Base-by-base conservation (phyloP, 2,113 vertebrate genomes). In the Uria aalge region DNA sequence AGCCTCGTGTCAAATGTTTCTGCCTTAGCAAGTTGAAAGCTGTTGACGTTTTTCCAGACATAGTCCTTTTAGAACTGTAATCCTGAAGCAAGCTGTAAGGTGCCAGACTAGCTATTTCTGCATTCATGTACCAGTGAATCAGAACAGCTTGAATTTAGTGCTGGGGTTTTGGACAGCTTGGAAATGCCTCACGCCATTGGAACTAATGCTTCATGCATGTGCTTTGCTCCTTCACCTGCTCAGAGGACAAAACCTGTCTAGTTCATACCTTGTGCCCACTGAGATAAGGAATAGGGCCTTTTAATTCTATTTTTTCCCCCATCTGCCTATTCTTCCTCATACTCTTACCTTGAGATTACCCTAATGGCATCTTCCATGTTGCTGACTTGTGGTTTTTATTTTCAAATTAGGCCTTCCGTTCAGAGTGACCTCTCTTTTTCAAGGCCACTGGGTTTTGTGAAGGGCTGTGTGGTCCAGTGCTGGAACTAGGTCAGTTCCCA, bases 101-200 rank as follows among this genome's bases (percentile, higher is more conserved):
- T 94, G 96, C 96, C 94, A 96, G 97, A 96, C 96, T 91, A 22
- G 4, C 64, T 96, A 41, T 91, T 94, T 91, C 76, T 66, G 56
- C 34, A 52, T 81, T 84, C 69, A 18, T 69, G 77, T 94, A 94
- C 92, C 64, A 86, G 83, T 82, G 91, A 91, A 64, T 95, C 84
- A 57, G 86, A 94, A 89, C 92, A 96, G 86, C 96, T 89, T 94
- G 95, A 75, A 69, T 90, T 85, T 57, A 88, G 71, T 63, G 72
- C 71, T 76, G 55, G n/a, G 38, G 13, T 96, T 90, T 86, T 52
- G 76, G 55, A 94, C 85, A 90, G 85, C 88, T 94, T 85, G 85
- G 72, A 89, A 86, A 64, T 89, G 73, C 52, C 57, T 93, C 43
- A 7, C 87, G 91, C 56, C 2, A 0, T 75, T 85, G 91, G 84